Evolutionary conservation across 2,113 vertebrate species (phyloP), one percentile per base, ranked within the genome.

Genomic region (Siphamia tubifer): DNA sequence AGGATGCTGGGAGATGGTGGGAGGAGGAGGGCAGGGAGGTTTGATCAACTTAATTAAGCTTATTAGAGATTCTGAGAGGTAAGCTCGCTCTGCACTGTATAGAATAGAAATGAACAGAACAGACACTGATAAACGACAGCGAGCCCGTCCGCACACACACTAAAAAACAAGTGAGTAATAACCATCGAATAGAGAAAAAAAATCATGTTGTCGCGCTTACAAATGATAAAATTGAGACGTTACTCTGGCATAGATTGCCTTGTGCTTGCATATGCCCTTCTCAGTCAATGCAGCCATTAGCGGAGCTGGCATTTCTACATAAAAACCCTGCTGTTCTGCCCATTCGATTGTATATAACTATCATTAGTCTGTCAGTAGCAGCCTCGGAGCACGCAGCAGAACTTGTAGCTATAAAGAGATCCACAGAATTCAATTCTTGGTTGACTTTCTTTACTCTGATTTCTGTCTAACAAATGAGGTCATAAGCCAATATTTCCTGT

Each of bases 21-120:
- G 32, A 51, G 69, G 32, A 68, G 89, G 83, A 31, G 56, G 79
- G 77, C 74, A 84, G 81, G 73, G 89, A 87, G 89, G 91, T 89
- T 93, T 93, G 94, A 94, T 94, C 92, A 94, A 92, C 93, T 83
- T 94, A 94, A 98, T 97, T 95, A 95, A 92, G 87, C 91, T 91
- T 91, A 94, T 95, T 93, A 94, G 87, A 92, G 79, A 92, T 91
- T 90, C 91, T 83, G 86, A 81, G 89, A 89, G 89, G 89, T 88
- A 78, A 55, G 51, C 55, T 79, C 74, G 79, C 69, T 77, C 79
- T 54, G 68, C 55, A 55, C 49, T 36, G 74, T 35, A 44, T 57
- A 40, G 72, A 87, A 87, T 74, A 64, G 55, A 79, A 79, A 79
- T 75, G 36, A 84, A 77, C 62, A 65, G 67, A 43, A 60, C 30